Percentiles rank a stretch among this genome's conserved stretches.
These are phyloP conservation scores for Hyposoter didymator DNA, from an alignment of 2,888 invertebrate species.

Conservation along the genomic window DNA sequence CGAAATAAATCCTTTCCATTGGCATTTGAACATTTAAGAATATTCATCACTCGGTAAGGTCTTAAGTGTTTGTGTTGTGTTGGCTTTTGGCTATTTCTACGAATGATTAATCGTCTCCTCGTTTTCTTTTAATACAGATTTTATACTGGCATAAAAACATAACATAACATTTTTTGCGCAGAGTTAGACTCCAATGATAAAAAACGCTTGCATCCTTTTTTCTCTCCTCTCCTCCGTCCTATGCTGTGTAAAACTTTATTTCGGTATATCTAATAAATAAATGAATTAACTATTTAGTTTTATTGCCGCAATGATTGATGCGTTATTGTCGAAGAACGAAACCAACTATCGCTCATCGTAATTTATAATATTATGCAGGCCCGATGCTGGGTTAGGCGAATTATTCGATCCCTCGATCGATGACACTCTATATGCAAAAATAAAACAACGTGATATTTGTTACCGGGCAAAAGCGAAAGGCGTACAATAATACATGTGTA, in stretches of 20 bases:
- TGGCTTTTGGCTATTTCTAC: slow-evolving; percentile 21
- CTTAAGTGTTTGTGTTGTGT: slow-evolving; percentile 17
- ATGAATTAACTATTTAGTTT: slow-evolving; percentile 64
- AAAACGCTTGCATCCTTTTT: slow-evolving; percentile 36
- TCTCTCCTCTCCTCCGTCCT: slow-evolving; percentile 37
- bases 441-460: not conserved
- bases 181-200: slow-evolving; percentile 68
- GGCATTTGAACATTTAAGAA: not conserved
- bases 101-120: slow-evolving; percentile 36
- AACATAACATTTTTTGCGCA: slow-evolving; percentile 66
- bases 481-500: slow-evolving; percentile 22
- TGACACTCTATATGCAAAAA: slow-evolving; percentile 18
- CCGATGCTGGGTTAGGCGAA: slow-evolving; percentile 28
- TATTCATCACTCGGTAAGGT: not conserved
- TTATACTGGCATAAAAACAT: slow-evolving; percentile 69
- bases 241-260: slow-evolving; percentile 72
- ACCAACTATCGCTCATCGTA: slow-evolving; percentile 41
- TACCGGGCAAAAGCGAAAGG: slow-evolving; percentile 55
- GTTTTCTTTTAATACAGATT: slow-evolving; percentile 54
- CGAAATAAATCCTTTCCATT: slow-evolving; percentile 15
- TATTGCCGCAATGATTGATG: slow-evolving; percentile 65
- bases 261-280: slow-evolving; percentile 70
- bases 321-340: slow-evolving; percentile 55
- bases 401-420: slow-evolving; percentile 47
- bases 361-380: slow-evolving; percentile 42